These are phyloP conservation scores for Danio jaintianensis DNA, from an alignment of 2,797 vertebrate genomes.

Conservation along the genomic window DNA sequence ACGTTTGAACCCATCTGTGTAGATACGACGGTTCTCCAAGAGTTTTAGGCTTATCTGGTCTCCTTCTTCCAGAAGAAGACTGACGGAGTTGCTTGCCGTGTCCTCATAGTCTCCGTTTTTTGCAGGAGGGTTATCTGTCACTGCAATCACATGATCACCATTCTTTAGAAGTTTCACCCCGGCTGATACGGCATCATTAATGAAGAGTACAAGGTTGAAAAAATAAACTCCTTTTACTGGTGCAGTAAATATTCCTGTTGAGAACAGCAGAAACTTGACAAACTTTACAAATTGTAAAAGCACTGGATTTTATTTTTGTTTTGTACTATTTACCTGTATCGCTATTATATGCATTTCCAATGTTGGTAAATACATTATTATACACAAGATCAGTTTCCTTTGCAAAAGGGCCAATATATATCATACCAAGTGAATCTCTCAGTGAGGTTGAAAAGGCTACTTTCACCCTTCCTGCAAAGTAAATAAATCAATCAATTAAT, in stretches of 20 bases:
- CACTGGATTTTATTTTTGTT: background rate
- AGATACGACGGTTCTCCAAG: background rate
- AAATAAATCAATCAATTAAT: too few species aligned
- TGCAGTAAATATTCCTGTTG: conserved; percentile 33
- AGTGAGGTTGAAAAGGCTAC: conserved; percentile 23
- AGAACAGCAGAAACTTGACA: background rate
- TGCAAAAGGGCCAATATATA: background rate
- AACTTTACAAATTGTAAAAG: background rate
- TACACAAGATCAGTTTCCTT: background rate
- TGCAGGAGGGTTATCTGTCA: background rate
- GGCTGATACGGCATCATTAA: accelerated
- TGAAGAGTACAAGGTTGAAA: conserved; percentile 37
- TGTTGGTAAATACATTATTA: background rate
- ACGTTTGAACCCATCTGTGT: background rate
- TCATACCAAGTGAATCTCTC: background rate
- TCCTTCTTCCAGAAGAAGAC: conserved; percentile 10
- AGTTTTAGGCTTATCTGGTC: conserved; percentile 7
- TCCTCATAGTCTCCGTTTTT: background rate
- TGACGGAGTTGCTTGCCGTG: conserved; percentile 9
- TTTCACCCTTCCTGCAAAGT: background rate
- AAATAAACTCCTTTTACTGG: conserved; percentile 38
- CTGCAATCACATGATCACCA: background rate
- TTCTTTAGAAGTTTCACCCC: conserved; percentile 13
- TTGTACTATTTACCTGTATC: conserved; percentile 29
- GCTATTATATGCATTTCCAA: conserved; percentile 17